Percentiles rank a stretch among this genome's conserved stretches.
phyloP scores from a whole-genome alignment of 1,140 invertebrate genomes.

The Drosophila fuyamai region DNA sequence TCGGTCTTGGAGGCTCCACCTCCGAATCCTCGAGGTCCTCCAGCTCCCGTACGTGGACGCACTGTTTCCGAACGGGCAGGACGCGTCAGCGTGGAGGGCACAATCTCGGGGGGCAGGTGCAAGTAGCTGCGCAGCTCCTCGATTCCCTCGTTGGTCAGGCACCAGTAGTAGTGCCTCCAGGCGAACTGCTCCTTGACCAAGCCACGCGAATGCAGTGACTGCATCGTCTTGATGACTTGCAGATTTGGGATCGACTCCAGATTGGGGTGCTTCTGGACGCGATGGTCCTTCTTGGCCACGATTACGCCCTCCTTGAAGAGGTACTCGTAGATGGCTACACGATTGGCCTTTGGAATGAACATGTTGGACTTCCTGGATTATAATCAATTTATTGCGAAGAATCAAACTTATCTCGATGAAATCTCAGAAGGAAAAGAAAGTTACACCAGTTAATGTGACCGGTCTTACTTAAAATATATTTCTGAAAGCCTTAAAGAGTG shows the following conservation, averaged over 20 bases:
- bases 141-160: slow-evolving; percentile 9
- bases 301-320: slow-evolving; percentile 6
- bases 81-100: neutral
- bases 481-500: too few relatives aligned
- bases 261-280: neutral
- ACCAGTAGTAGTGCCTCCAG: slow-evolving; percentile 1
- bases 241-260: neutral
- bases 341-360: slow-evolving; percentile 3
- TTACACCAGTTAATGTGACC: neutral
- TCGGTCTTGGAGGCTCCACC: neutral
- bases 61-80: neutral
- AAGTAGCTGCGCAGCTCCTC: slow-evolving; percentile 4
- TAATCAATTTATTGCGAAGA: neutral
- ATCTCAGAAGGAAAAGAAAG: neutral
- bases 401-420: neutral
- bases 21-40: neutral
- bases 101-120: slow-evolving; percentile 3
- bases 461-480: neutral
- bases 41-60: neutral
- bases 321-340: neutral
- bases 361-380: neutral
- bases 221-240: slow-evolving; percentile 2
- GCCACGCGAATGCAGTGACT: neutral
- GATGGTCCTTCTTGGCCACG: slow-evolving; percentile 3
- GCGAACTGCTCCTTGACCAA: slow-evolving; percentile 7